A percentile compares a stretch with the other conserved stretches of the same genome.
Evolutionary conservation across 2,888 invertebrate species (phyloP).

Genomic region (Palloptera scutellata): DNA sequence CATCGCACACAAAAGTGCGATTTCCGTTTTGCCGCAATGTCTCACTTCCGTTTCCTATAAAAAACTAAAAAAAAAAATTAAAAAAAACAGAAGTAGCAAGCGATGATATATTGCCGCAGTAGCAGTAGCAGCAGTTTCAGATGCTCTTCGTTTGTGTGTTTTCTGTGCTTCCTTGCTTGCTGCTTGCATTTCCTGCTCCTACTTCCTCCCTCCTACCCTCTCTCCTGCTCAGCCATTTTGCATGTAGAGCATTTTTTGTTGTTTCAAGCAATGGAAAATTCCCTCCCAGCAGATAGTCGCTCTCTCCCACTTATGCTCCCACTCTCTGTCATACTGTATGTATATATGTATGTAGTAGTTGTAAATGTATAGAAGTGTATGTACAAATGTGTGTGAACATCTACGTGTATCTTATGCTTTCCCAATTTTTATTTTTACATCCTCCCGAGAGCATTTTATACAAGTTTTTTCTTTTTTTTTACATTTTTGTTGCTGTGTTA

Average conservation of each 20-base stretch:
- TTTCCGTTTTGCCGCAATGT: conserved; percentile 13
- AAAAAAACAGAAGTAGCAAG: background rate
- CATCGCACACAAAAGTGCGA: background rate
- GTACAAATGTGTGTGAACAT: too few species aligned
- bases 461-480: too few species aligned
- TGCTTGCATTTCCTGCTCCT: background rate
- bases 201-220: background rate
- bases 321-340: too few species aligned
- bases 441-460: too few species aligned
- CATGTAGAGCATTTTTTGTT: background rate
- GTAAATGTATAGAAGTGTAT: too few species aligned
- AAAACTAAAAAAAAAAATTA: too few species aligned
- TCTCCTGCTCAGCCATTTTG: background rate
- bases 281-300: too few species aligned
- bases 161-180: background rate
- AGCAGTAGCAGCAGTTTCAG: background rate
- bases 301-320: too few species aligned
- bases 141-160: background rate
- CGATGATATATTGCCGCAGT: conserved; percentile 1
- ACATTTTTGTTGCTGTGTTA: too few species aligned
- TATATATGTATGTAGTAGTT: too few species aligned
- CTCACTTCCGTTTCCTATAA: background rate
- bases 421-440: too few species aligned
- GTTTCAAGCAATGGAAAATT: background rate
- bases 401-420: too few species aligned